phyloP scores from a whole-genome alignment of 1,140 invertebrate genomes.

The Zaprionus ghesquierei region DNA sequence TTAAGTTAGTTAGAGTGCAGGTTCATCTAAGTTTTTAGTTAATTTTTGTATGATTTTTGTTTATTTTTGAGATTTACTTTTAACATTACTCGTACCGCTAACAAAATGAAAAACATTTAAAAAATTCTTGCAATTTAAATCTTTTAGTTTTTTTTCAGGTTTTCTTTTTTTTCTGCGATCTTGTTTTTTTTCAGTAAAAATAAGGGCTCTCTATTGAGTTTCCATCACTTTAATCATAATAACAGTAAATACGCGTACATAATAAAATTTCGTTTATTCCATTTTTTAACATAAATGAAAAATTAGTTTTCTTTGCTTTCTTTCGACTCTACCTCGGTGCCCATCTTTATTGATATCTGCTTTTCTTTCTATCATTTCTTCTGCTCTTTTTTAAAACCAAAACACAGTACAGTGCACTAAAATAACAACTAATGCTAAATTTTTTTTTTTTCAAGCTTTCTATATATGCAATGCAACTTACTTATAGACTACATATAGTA shows the following conservation, averaged over 20 bases:
- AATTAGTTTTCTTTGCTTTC: conserved; percentile 44
- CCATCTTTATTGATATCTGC: neutral
- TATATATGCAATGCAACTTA: conserved; percentile 62
- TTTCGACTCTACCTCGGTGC: conserved; percentile 37
- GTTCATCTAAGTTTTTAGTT: conserved; percentile 21
- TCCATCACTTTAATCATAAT: conserved; percentile 73
- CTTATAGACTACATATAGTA: conserved; percentile 59
- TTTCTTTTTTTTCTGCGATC: conserved; percentile 27
- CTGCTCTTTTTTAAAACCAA: conserved; percentile 75
- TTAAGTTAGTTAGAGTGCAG: conserved; percentile 42
- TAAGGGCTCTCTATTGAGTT: conserved; percentile 51
- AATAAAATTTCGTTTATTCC: conserved; percentile 74
- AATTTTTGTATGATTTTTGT: conserved; percentile 8
- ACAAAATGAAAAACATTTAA: conserved; percentile 67
- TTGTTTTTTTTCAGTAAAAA: conserved; percentile 44
- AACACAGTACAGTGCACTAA: conserved; percentile 78
- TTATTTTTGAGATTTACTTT: conserved; percentile 27
- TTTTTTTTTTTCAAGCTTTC: conserved; percentile 8
- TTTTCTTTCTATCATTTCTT: neutral
- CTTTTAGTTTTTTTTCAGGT: conserved; percentile 33
- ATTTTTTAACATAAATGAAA: conserved; percentile 40
- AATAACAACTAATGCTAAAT: conserved; percentile 56
- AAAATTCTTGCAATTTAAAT: conserved; percentile 55
- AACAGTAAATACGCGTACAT: conserved; percentile 76
- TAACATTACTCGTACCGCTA: conserved; percentile 47